phyloP scores from a whole-genome alignment of 2,888 invertebrate species.

The Eutolmus rufibarbis region DNA sequence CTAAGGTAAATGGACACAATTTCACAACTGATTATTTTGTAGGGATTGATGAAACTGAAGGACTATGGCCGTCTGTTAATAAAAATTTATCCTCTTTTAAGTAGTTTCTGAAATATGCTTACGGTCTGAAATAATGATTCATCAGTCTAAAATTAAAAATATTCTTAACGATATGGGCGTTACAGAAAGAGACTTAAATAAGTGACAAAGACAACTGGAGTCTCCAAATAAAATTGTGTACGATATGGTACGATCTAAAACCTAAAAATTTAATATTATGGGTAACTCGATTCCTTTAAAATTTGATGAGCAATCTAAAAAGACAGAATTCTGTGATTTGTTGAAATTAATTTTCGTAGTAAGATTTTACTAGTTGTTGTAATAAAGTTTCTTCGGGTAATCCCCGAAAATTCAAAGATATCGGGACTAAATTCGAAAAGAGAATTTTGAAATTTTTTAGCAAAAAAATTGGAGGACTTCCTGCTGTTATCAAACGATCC shows the following conservation, averaged over 20 bases:
- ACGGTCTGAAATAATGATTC: not conserved
- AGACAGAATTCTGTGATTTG: not conserved
- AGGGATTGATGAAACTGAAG: not conserved
- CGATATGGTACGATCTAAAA: too few relatives aligned
- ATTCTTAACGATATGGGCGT: too few relatives aligned
- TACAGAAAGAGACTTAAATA: not conserved
- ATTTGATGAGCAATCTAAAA: not conserved
- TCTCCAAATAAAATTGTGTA: too few relatives aligned
- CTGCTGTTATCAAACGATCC: not conserved
- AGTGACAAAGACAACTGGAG: not conserved
- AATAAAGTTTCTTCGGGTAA: not conserved
- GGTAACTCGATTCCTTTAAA: not conserved
- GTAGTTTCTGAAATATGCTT: not conserved
- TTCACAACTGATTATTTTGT: not conserved
- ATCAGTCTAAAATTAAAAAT: not conserved
- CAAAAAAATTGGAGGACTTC: not conserved
- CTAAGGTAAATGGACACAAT: not conserved
- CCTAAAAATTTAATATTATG: too few relatives aligned
- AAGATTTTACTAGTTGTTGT: not conserved
- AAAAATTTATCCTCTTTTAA: not conserved
- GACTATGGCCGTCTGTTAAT: not conserved
- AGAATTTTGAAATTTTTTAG: not conserved
- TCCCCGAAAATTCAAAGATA: not conserved
- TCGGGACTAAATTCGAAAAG: not conserved
- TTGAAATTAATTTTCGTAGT: not conserved